These are phyloP conservation scores for Menura novaehollandiae DNA, from an alignment of 2,113 vertebrate species.

Conservation along the genomic window DNA sequence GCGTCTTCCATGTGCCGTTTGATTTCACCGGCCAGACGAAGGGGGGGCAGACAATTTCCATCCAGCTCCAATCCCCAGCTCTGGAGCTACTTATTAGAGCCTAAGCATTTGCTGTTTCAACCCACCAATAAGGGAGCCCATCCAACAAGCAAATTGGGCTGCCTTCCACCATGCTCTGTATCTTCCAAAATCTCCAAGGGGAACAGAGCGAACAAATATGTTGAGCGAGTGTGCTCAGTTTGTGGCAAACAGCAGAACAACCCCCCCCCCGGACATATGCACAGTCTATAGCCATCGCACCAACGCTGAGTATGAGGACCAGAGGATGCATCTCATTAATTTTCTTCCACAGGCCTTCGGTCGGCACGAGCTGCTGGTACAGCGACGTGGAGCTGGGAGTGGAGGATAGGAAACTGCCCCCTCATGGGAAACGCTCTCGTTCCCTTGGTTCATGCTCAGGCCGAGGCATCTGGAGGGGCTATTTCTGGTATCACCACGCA, in stretches of 20 bases:
- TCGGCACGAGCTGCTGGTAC: neutral
- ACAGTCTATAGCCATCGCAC: neutral
- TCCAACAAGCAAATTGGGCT: slow-evolving; percentile 30
- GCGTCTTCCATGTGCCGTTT: neutral
- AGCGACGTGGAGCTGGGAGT: neutral
- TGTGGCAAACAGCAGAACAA: neutral
- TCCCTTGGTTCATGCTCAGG: neutral
- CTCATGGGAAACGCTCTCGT: neutral
- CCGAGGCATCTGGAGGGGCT: neutral
- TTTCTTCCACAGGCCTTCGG: neutral
- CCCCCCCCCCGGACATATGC: neutral
- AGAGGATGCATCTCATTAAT: neutral
- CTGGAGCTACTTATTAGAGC: neutral
- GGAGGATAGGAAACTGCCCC: neutral
- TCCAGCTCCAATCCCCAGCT: neutral
- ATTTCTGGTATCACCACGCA: neutral
- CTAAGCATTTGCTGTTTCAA: neutral
- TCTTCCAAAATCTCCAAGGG: slow-evolving; percentile 22
- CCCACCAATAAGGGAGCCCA: neutral
- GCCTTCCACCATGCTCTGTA: neutral
- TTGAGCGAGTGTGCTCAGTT: neutral
- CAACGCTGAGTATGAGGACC: neutral
- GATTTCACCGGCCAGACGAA: slow-evolving; percentile 17
- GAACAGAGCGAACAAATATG: slow-evolving; percentile 10
- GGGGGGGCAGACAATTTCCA: neutral